Conservation (phyloP, 2,113 vertebrate species). For the Theristicus caerulescens region DNA sequence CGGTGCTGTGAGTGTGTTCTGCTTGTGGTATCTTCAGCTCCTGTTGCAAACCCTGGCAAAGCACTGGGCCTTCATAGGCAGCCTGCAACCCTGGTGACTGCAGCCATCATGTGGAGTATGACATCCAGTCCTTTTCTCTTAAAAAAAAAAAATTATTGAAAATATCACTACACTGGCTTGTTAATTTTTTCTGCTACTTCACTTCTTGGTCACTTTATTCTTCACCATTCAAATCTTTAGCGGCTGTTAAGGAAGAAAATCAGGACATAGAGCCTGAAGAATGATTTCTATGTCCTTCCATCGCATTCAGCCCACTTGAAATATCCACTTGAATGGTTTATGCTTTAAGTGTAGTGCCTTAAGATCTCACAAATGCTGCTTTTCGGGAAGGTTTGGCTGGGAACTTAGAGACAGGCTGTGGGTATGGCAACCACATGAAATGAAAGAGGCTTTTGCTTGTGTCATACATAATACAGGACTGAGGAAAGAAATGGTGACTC, state of each 20-base stretch:
- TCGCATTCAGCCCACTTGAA: not conserved
- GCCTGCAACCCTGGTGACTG: not conserved
- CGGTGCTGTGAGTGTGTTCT: accelerated
- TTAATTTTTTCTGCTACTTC: not conserved
- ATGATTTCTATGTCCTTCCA: not conserved
- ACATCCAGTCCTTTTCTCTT: not conserved
- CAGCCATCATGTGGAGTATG: not conserved
- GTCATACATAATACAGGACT: no score
- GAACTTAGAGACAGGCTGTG: not conserved
- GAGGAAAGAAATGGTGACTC: not conserved
- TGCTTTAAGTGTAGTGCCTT: not conserved
- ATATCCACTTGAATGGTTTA: not conserved
- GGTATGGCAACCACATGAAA: not conserved
- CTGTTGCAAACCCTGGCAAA: not conserved
- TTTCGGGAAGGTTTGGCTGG: not conserved
- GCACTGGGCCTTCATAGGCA: not conserved
- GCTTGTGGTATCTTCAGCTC: not conserved
- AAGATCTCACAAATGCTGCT: no score
- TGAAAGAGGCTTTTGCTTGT: not conserved
- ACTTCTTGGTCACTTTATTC: not conserved
- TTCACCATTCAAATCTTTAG: not conserved
- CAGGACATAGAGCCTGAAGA: not conserved
- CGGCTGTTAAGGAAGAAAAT: not conserved
- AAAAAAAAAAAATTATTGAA: no score
- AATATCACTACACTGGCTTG: not conserved